Evolutionary conservation across 2,113 vertebrate genomes (phyloP), one percentile per base, ranked within the genome.

Genomic region (Hirundichthys speculiger): DNA sequence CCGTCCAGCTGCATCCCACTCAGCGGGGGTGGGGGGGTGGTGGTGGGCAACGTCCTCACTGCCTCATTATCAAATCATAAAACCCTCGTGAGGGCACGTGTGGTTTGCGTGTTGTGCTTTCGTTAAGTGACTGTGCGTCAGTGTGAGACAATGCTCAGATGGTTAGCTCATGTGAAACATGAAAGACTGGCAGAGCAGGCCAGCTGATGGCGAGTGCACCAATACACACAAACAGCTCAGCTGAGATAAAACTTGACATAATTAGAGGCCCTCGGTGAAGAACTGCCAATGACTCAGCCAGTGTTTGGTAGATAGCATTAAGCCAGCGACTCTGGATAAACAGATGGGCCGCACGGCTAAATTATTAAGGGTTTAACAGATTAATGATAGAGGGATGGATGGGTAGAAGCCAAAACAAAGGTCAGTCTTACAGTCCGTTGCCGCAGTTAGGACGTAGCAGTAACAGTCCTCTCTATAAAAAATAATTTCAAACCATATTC

Each of bases 11-110:
- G 88, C 64, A 67, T 71, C 79, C 50, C 75, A 40, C 41, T 62
- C 46, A 2, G 30, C 1, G 0, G 15, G 73, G 41, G 12, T 41
- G 13, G 68, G n/a, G n/a, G n/a, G n/a, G 11, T 34, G 30, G 11
- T 6, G 52, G 71, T 74, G 79, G 82, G 74, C 68, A 78, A 82
- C 77, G 70, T 84, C 83, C 75, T 77, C 53, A 0, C 45, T 18
- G 74, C 67, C 76, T 84, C 65, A 68, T 83, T 74, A 88, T 69
- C 72, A 64, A 75, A 65, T 84, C 77, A 75, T 85, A 79, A 88
- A 85, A 82, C 50, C 48, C 25, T 53, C 80, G 71, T 58, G 7
- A 48, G 78, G 51, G 41, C 34, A 10, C 51, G 51, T 49, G 52
- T 25, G 34, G 59, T 48, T 64, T 54, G 55, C 27, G 38, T 50